phyloP scores from a whole-genome alignment of 2,113 vertebrate species.

The Cryptotis parvus region DNA sequence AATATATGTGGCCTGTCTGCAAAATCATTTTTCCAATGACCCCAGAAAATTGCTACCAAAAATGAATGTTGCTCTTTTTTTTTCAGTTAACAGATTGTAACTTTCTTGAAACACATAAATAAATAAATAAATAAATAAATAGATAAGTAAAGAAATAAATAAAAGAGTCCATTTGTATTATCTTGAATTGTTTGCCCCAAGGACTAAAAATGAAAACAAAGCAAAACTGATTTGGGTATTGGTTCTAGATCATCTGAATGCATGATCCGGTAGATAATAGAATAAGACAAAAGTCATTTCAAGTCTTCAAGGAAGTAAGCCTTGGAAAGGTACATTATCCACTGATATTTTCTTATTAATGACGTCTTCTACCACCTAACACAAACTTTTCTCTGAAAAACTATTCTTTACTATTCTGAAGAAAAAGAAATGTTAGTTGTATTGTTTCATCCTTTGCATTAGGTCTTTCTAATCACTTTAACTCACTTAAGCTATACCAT shows the following conservation, averaged over 20 bases:
- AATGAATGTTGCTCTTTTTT: background rate
- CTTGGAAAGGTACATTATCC: conserved; percentile 37
- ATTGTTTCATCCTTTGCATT: background rate
- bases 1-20: conserved; percentile 48
- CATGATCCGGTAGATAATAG: background rate
- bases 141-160: background rate
- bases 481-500: background rate
- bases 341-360: background rate
- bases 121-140: background rate
- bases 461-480: conserved; percentile 24
- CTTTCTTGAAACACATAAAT: conserved; percentile 2
- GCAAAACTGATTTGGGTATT: background rate
- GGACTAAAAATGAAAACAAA: conserved; percentile 38
- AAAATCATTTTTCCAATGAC: conserved; percentile 17
- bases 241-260: background rate
- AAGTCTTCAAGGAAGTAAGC: background rate
- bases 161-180: background rate
- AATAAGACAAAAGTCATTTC: background rate
- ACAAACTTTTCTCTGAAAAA: background rate
- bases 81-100: conserved; percentile 49
- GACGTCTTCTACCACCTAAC: background rate
- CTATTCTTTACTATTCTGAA: too few relatives aligned
- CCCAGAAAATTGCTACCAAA: conserved; percentile 19
- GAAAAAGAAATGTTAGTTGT: background rate
- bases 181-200: background rate